Conservation (phyloP, 2,113 vertebrate species). For the Thomomys bottae region DNA sequence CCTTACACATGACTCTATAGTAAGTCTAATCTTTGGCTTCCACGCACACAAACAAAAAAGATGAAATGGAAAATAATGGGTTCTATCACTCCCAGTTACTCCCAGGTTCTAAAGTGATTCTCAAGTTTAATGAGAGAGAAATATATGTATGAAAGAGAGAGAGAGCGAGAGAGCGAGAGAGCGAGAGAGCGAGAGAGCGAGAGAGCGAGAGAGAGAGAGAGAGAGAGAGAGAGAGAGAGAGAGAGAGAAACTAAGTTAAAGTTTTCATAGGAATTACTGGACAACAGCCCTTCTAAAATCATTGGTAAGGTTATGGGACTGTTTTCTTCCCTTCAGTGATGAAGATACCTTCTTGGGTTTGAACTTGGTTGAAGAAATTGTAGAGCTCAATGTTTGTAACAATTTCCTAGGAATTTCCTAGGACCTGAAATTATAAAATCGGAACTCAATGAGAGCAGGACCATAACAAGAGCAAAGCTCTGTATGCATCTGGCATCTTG, state of each 20-base stretch:
- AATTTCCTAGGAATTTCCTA: background rate
- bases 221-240: background rate
- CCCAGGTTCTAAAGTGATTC: background rate
- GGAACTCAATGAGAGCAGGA: background rate
- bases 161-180: background rate
- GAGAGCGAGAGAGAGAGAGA: background rate
- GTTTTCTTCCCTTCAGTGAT: background rate
- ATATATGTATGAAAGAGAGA: background rate
- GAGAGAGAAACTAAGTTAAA: background rate
- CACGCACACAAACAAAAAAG: background rate
- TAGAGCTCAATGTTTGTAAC: background rate
- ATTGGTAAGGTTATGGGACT: background rate
- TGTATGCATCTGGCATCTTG: background rate
- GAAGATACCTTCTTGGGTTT: background rate
- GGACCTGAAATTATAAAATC: background rate
- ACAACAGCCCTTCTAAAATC: background rate
- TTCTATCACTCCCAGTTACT: background rate
- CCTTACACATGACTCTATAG: background rate
- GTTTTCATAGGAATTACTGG: background rate
- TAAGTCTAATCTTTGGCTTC: background rate
- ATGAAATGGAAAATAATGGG: background rate
- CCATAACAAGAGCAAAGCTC: background rate
- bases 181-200: background rate
- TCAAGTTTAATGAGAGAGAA: background rate
- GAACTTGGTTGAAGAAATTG: background rate